Percentiles rank a stretch among this genome's conserved stretches.
Evolutionary conservation across 2,888 invertebrate species (phyloP).

Genomic region (Entomobrya multifasciata): DNA sequence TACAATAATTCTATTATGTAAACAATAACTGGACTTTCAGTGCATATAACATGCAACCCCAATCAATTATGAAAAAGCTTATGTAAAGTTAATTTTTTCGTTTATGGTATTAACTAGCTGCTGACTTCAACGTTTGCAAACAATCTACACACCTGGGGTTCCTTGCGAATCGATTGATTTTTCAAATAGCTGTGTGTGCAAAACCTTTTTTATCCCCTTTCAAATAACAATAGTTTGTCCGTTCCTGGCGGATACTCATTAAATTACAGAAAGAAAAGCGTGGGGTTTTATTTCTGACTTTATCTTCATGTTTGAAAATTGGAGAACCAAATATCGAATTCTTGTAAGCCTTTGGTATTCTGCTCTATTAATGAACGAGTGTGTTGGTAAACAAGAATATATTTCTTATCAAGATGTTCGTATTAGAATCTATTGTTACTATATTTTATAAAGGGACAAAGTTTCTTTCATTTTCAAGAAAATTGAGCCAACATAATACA

Average conservation of each 20-base stretch:
- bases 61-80: slow-evolving; percentile 1
- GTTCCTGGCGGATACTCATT: slow-evolving; percentile 6
- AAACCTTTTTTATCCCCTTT: slow-evolving; percentile 3
- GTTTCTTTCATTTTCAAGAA: too few relatives aligned
- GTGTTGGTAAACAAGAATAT: too few relatives aligned
- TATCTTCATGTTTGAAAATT: background rate
- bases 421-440: too few relatives aligned
- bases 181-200: background rate
- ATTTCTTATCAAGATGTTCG: too few relatives aligned
- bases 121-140: background rate
- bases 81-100: slow-evolving; percentile 18
- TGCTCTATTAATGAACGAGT: too few relatives aligned
- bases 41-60: too few relatives aligned
- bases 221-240: background rate
- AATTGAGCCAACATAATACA: too few relatives aligned
- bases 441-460: too few relatives aligned
- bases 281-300: background rate
- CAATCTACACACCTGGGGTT: background rate
- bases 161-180: background rate
- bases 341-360: too few relatives aligned
- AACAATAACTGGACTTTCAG: too few relatives aligned
- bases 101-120: background rate
- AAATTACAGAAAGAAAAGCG: background rate
- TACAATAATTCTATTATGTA: slow-evolving; percentile 6
- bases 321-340: background rate